Conservation (phyloP, 1,140 invertebrate species). For the Papilio glaucus region DNA sequence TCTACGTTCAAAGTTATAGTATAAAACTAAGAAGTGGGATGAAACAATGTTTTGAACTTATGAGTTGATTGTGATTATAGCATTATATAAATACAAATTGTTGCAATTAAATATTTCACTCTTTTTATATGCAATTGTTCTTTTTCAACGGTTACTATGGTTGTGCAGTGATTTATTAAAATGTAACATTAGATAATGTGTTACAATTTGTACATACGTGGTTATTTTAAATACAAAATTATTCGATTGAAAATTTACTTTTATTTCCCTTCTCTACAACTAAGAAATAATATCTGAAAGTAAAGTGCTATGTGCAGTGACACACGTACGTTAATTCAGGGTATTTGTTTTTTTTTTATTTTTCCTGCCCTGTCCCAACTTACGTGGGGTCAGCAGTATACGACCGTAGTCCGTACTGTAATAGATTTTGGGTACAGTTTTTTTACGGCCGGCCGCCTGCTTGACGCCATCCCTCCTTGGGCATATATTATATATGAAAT, state of each 20-base stretch:
- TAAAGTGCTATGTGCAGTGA: no score
- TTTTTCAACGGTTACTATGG: not conserved
- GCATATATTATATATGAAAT: no score
- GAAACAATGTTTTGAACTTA: not conserved
- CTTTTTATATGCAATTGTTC: not conserved
- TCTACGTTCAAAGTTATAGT: not conserved
- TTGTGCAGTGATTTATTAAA: not conserved
- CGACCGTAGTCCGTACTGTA: no score
- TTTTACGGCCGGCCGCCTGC: no score
- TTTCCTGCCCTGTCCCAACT: no score
- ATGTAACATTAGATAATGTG: not conserved
- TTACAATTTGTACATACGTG: slow-evolving; percentile 17
- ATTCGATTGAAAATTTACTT: not conserved
- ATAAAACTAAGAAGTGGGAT: not conserved
- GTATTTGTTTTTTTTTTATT: no score
- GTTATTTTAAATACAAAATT: slow-evolving; percentile 24
- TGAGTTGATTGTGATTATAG: not conserved
- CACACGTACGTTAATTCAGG: no score
- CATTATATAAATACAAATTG: not conserved
- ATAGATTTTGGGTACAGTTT: no score
- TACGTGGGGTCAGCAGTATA: no score
- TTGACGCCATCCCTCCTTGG: no score
- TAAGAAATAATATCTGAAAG: not conserved
- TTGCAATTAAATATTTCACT: not conserved
- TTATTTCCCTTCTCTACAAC: not conserved